A percentile compares a stretch with the other conserved stretches of the same genome.
Conservation (phyloP, 2,797 vertebrate species). For the Microctenopoma lineatum region DNA sequence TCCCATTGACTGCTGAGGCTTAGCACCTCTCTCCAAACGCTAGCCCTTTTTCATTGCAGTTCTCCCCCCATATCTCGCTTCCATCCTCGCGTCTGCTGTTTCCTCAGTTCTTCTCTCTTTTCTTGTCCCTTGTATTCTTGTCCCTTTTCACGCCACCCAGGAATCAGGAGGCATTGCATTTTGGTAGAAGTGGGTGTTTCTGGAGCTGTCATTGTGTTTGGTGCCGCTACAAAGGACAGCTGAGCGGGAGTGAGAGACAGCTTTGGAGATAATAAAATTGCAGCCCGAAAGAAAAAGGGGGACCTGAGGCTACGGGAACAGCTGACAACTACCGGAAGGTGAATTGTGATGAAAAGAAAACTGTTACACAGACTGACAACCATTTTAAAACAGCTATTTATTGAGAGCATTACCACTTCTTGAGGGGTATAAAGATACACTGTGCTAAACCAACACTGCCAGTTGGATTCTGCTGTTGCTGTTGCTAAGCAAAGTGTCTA, state of each 20-base stretch:
- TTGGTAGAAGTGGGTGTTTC: slow-evolving; percentile 81
- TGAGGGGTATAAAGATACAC: slow-evolving; percentile 58
- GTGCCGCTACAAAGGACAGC: slow-evolving; percentile 81
- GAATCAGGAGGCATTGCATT: slow-evolving; percentile 71
- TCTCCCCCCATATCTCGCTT: slow-evolving; percentile 57
- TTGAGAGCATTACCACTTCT: slow-evolving; percentile 60
- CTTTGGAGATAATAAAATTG: slow-evolving; percentile 73
- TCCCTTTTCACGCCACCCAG: slow-evolving; percentile 72
- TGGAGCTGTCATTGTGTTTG: slow-evolving; percentile 80
- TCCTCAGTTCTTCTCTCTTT: slow-evolving; percentile 65
- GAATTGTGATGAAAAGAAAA: slow-evolving; percentile 75
- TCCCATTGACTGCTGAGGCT: slow-evolving; percentile 84
- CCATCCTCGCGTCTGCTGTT: slow-evolving; percentile 60
- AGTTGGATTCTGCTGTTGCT: slow-evolving; percentile 67
- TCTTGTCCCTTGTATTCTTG: slow-evolving; percentile 61
- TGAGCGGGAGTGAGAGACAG: slow-evolving; percentile 72
- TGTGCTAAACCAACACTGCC: slow-evolving; percentile 57
- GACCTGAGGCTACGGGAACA: slow-evolving; percentile 70
- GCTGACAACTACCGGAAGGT: slow-evolving; percentile 67
- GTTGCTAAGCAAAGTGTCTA: slow-evolving; percentile 78
- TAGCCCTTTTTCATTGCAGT: slow-evolving; percentile 78
- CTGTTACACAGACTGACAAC: slow-evolving; percentile 71
- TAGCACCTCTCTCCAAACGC: slow-evolving; percentile 78
- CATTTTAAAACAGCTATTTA: slow-evolving; percentile 73
- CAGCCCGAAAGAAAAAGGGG: slow-evolving; percentile 64